Base-by-base conservation (phyloP, 2,888 invertebrate species). In the Caenorhabditis plicata region DNA sequence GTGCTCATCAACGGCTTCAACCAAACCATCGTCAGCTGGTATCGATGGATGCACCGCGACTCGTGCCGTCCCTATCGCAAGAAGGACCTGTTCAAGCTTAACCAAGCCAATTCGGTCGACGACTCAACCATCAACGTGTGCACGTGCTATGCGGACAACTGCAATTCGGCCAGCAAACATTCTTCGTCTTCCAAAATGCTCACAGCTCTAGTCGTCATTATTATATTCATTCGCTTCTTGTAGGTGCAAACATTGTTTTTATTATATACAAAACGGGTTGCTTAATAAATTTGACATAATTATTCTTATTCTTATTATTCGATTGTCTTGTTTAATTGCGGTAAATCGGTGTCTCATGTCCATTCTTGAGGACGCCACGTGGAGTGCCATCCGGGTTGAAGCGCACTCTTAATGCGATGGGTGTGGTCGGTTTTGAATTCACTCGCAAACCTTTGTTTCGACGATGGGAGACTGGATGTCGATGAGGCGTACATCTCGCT, bases 301-400 rank as follows among this genome's bases (percentile, higher is more conserved):
- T n/a, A n/a, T n/a, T n/a, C n/a, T n/a, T n/a, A n/a, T n/a, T n/a
- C n/a, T n/a, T n/a, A n/a, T n/a, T n/a, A n/a, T n/a, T n/a, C n/a
- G n/a, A n/a, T n/a, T n/a, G n/a, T n/a, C n/a, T n/a, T n/a, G n/a
- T n/a, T n/a, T n/a, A n/a, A n/a, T n/a, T n/a, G n/a, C n/a, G n/a
- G n/a, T n/a, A n/a, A n/a, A n/a, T n/a, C n/a, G n/a, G n/a, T n/a
- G n/a, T n/a, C n/a, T 61, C 64, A 43, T 70, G 56, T 17, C 67
- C 67, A 49, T 74, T 72, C 49, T 79, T 79, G 50, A 80, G 58
- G 7, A 79, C 78, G 7, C 76, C 79, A 15, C 74, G 70, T 20
- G 79, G 79, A n/a, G 77, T 74, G 45, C 78, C 79, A 48, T 80
- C 77, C 8, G 80, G 76, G 55, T 79, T 78, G 69, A 79, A 79